These are phyloP conservation scores for Tetrax tetrax DNA, from an alignment of 2,113 vertebrate genomes.

Conservation along the genomic window DNA sequence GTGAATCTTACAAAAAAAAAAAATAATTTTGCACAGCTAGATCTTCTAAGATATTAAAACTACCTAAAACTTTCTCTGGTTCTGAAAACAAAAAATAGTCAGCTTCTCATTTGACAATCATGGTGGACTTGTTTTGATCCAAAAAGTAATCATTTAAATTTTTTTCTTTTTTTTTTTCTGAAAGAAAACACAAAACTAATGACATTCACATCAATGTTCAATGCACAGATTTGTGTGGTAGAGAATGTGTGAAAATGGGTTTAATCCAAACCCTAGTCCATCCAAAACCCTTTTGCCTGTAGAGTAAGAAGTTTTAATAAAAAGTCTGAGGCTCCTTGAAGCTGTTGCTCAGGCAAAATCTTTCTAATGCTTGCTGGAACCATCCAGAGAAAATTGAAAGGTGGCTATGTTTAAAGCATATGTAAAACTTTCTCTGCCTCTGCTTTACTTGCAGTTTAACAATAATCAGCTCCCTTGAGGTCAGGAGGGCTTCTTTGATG, in stretches of 20 bases:
- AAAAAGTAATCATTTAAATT: accelerated
- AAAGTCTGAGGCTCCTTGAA: neutral
- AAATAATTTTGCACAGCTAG: neutral
- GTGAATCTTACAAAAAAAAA: neutral
- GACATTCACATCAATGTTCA: neutral
- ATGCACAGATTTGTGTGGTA: neutral
- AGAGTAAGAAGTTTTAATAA: neutral
- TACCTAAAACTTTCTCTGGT: neutral
- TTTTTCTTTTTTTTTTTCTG: neutral
- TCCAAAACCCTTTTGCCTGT: neutral
- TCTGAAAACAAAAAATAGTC: neutral
- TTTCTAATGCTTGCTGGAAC: neutral
- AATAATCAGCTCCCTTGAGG: neutral
- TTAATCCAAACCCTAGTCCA: neutral
- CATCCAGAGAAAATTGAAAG: neutral
- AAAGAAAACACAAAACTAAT: neutral
- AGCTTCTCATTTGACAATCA: neutral
- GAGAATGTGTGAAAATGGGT: neutral
- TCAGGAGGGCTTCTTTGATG: neutral
- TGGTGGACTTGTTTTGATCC: neutral
- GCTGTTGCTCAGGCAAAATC: neutral
- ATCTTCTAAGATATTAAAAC: neutral
- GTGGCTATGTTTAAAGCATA: neutral
- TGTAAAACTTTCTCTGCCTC: neutral
- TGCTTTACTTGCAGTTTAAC: neutral